These are phyloP conservation scores for Lophotis ruficrista DNA, from an alignment of 2,113 vertebrate genomes.

Conservation along the genomic window DNA sequence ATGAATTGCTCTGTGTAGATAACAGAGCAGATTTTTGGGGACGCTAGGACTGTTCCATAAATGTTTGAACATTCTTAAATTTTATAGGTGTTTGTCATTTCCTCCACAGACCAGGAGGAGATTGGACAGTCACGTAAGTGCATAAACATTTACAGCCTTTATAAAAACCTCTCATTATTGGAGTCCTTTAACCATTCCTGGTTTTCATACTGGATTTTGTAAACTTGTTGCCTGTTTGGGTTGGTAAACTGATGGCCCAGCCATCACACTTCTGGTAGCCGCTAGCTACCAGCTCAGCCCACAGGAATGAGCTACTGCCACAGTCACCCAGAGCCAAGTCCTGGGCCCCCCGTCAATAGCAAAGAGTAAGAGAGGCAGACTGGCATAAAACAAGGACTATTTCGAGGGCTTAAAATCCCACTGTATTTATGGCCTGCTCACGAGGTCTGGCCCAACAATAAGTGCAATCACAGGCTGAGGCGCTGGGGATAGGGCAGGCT, in stretches of 20 bases:
- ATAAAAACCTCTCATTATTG: not conserved
- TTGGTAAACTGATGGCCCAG: not conserved
- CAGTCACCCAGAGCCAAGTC: not conserved
- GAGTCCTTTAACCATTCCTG: not conserved
- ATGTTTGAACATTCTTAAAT: not conserved
- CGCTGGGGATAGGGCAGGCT: not conserved
- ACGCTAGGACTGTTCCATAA: not conserved
- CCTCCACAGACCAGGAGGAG: not conserved
- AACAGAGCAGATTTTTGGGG: not conserved
- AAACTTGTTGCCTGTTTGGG: not conserved
- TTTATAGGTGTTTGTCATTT: not conserved
- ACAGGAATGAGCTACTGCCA: not conserved
- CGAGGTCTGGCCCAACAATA: not conserved
- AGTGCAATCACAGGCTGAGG: not conserved
- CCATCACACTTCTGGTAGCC: not conserved
- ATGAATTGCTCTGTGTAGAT: not conserved
- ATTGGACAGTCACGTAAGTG: not conserved
- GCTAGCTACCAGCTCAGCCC: not conserved
- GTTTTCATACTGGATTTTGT: not conserved
- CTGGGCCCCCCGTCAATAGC: fast-evolving
- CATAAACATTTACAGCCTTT: not conserved
- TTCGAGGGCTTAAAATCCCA: not conserved
- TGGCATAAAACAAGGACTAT: fast-evolving
- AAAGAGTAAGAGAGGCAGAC: not conserved
- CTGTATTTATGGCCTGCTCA: not conserved